Evolutionary conservation across 1,140 invertebrate genomes (phyloP).

Genomic region (Bradysia coprophila): DNA sequence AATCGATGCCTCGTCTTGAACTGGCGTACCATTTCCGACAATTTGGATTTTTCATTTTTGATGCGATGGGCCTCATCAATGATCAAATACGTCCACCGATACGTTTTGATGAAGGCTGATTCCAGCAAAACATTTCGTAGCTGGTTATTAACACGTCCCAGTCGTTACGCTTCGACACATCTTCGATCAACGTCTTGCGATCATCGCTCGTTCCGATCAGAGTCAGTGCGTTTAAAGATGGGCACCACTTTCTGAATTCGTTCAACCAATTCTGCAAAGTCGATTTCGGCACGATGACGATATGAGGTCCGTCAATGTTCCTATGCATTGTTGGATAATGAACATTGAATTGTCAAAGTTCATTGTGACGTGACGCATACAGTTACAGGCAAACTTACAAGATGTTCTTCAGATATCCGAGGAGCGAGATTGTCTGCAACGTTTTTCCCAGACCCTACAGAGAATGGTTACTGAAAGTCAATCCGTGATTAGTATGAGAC

Average conservation of each 20-base stretch:
- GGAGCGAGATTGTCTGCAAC: not conserved
- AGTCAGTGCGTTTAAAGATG: conserved; percentile 67
- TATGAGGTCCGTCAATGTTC: conserved; percentile 79
- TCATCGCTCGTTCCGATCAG: conserved; percentile 86
- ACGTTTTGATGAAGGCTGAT: conserved; percentile 42
- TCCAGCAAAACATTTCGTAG: conserved; percentile 96
- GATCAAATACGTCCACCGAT: conserved; percentile 86
- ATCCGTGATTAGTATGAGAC: no score
- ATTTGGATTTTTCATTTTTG: conserved; percentile 85
- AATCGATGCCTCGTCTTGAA: conserved; percentile 70
- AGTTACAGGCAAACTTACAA: no score
- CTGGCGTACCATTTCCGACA: conserved; percentile 47
- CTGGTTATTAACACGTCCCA: conserved; percentile 96
- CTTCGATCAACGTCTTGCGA: conserved; percentile 34
- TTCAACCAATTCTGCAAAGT: conserved; percentile 95
- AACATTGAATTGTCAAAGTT: not conserved
- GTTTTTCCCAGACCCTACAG: conserved; percentile 2
- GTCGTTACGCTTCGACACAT: conserved; percentile 80
- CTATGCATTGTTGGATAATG: conserved; percentile 17
- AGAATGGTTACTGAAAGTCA: no score
- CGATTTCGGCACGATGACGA: conserved; percentile 96
- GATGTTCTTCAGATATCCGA: not conserved
- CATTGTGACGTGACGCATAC: no score
- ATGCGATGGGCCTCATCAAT: conserved; percentile 97
- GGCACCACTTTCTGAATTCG: conserved; percentile 94